Conservation (phyloP, 1,140 invertebrate genomes). For the Drosophila lacteicornis region DNA sequence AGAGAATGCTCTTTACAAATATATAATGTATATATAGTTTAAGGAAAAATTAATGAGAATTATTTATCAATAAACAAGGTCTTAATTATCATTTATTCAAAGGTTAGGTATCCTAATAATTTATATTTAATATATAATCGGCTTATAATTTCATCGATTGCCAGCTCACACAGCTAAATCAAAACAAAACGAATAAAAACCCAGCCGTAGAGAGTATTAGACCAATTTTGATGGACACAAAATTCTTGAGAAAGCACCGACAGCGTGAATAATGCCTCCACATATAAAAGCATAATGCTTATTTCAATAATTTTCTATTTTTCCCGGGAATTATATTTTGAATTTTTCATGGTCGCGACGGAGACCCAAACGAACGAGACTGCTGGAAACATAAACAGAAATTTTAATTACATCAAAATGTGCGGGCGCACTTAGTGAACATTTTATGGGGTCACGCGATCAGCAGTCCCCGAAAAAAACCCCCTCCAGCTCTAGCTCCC, state of each 20-base stretch:
- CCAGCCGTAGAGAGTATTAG: background rate
- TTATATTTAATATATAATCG: background rate
- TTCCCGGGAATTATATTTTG: conserved; percentile 62
- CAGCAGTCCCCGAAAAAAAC: background rate
- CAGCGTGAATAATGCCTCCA: conserved; percentile 67
- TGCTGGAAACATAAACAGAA: conserved; percentile 74
- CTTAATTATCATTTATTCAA: too few species aligned
- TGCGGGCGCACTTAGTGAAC: conserved; percentile 79
- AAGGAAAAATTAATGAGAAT: background rate
- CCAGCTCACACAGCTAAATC: background rate
- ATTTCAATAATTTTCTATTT: conserved; percentile 75
- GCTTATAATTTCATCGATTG: background rate
- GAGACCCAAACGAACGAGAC: background rate
- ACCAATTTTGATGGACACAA: conserved; percentile 9
- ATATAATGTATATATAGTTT: background rate
- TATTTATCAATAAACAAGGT: background rate
- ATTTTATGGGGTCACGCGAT: conserved; percentile 76
- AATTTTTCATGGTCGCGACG: conserved; percentile 62
- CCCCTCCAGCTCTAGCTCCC: background rate
- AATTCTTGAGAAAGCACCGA: conserved; percentile 61
- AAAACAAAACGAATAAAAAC: conserved; percentile 4
- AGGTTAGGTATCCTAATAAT: too few species aligned
- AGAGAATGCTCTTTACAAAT: conserved; percentile 12
- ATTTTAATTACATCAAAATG: conserved; percentile 81
- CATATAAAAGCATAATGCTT: conserved; percentile 59